Percentiles rank a stretch among this genome's conserved stretches.
Evolutionary conservation across 1,140 invertebrate genomes (phyloP).

Genomic region (Drosophila insularis): DNA sequence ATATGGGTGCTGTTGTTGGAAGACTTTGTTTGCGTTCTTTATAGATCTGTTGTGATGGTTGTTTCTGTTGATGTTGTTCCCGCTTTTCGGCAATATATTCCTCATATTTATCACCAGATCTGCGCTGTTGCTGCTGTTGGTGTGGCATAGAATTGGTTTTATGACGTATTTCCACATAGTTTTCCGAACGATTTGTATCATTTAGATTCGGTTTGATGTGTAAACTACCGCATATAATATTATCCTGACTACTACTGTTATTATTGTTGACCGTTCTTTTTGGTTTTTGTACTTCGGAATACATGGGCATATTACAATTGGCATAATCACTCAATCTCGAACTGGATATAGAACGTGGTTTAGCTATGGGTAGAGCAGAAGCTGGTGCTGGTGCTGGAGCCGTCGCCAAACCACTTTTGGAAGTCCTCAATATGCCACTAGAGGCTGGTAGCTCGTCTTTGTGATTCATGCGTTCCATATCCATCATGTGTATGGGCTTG

Average conservation of each 20-base stretch:
- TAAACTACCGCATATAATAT: conserved; percentile 68
- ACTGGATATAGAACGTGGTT: conserved; percentile 72
- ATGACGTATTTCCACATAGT: conserved; percentile 72
- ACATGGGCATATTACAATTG: conserved; percentile 69
- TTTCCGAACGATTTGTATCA: conserved; percentile 26
- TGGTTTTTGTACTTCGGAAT: conserved; percentile 76
- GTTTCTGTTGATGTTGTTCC: conserved; percentile 67
- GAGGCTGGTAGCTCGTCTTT: conserved; percentile 31
- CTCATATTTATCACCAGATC: conserved; percentile 71
- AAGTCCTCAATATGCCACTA: conserved; percentile 65
- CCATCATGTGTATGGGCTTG: conserved; percentile 85
- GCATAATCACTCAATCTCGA: conserved; percentile 62
- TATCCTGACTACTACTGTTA: conserved; percentile 29
- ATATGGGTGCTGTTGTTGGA: conserved; percentile 62
- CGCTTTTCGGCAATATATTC: conserved; percentile 76
- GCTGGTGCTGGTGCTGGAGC: conserved; percentile 85
- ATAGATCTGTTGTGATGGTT: conserved; percentile 37
- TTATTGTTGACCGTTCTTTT: conserved; percentile 29
- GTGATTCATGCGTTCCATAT: conserved; percentile 18
- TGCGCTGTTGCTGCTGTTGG: conserved; percentile 64
- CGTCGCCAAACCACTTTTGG: conserved; percentile 80
- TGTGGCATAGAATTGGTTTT: conserved; percentile 79
- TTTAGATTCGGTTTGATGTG: conserved; percentile 63
- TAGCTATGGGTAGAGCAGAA: conserved; percentile 35
- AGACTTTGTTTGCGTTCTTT: conserved; percentile 67